Evolutionary conservation across 2,888 invertebrate genomes (phyloP).

Genomic region (Crioceris asparagi): DNA sequence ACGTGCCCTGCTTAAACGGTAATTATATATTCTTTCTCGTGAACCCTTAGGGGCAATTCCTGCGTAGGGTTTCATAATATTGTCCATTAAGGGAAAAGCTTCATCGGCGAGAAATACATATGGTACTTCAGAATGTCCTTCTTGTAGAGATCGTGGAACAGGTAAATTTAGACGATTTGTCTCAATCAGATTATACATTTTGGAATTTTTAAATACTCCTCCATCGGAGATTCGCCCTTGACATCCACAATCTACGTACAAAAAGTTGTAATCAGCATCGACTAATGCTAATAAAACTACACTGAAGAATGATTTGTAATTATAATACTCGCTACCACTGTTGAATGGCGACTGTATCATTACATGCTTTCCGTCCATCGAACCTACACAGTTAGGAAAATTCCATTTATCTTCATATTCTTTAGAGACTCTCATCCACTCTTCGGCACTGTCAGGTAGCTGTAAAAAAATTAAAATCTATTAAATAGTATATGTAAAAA

Average conservation of each 20-base stretch:
- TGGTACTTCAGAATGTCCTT: slow-evolving; percentile 4
- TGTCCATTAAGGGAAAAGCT: slow-evolving; percentile 14
- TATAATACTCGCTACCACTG: not conserved
- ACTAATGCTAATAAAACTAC: no score
- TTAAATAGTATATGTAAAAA: no score
- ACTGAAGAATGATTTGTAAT: no score
- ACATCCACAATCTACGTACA: slow-evolving; percentile 1
- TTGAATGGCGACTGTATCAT: not conserved
- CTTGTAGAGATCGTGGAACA: slow-evolving; percentile 1
- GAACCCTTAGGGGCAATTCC: slow-evolving; percentile 9
- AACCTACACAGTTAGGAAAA: not conserved
- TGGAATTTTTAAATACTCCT: not conserved
- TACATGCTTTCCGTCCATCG: slow-evolving; percentile 1
- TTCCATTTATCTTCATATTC: not conserved
- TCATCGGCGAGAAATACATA: slow-evolving; percentile 13
- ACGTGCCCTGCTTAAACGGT: slow-evolving; percentile 7
- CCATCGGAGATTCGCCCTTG: slow-evolving; percentile 4
- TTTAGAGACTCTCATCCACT: not conserved
- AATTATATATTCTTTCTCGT: slow-evolving; percentile 11
- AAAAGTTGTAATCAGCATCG: not conserved
- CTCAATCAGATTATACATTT: not conserved
- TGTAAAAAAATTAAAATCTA: no score
- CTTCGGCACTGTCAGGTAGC: slow-evolving; percentile 3
- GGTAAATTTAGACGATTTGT: slow-evolving; percentile 4
- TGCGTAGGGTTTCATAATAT: slow-evolving; percentile 14